These are phyloP conservation scores for Ageneiosus marmoratus DNA, from an alignment of 2,113 vertebrate genomes.

Conservation along the genomic window DNA sequence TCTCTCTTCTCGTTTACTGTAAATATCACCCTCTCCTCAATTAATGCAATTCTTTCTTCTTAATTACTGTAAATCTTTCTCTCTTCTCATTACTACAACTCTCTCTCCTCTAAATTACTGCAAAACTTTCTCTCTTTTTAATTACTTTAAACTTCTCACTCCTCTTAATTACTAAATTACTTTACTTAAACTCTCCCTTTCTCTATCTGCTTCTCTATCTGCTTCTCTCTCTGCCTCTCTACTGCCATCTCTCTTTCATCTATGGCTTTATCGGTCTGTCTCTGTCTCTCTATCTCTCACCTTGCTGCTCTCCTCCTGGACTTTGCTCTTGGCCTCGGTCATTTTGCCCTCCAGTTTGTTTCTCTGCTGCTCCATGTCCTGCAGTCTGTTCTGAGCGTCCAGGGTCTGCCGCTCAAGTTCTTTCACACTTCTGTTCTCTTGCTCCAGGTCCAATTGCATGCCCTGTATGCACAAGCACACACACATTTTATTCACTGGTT, in stretches of 20 bases:
- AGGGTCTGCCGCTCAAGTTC: slow-evolving; percentile 90
- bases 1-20: neutral
- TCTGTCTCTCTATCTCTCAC: slow-evolving; percentile 60
- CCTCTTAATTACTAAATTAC: too few species aligned
- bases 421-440: slow-evolving; percentile 82
- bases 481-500: neutral
- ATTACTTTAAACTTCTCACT: too few species aligned
- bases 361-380: slow-evolving; percentile 97
- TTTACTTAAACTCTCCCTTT: too few species aligned
- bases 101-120: neutral
- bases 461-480: slow-evolving; percentile 70
- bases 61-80: neutral
- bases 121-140: too few species aligned
- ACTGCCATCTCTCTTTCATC: neutral
- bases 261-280: neutral
- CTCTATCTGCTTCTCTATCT: neutral
- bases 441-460: slow-evolving; percentile 85
- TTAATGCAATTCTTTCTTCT: too few species aligned
- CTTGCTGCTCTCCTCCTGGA: slow-evolving; percentile 88
- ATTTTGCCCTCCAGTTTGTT: slow-evolving; percentile 91
- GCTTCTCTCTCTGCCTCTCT: neutral
- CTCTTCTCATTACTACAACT: neutral
- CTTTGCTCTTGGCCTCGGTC: slow-evolving; percentile 84
- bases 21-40: neutral
- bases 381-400: slow-evolving; percentile 84